Percentiles rank a stretch among this genome's conserved stretches.
phyloP scores from a whole-genome alignment of 2,888 invertebrate genomes.

The Erebia ligea region DNA sequence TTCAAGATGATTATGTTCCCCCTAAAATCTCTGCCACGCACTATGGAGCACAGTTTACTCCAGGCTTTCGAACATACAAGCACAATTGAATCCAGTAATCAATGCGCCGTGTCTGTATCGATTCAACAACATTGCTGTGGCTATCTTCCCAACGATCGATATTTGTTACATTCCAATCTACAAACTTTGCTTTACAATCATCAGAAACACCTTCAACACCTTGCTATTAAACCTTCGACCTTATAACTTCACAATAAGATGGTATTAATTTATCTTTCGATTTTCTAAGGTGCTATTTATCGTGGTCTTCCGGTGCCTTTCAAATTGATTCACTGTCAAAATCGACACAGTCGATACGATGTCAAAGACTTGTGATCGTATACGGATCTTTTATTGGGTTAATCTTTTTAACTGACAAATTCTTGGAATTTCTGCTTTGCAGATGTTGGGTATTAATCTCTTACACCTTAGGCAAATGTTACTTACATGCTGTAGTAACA shows the following conservation, averaged over 20 bases:
- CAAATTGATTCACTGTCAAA: slow-evolving; percentile 78
- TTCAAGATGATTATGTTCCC: slow-evolving; percentile 18
- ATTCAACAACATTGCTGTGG: slow-evolving; percentile 72
- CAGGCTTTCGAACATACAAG: slow-evolving; percentile 58
- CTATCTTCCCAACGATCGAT: slow-evolving; percentile 77
- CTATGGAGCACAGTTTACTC: slow-evolving; percentile 28
- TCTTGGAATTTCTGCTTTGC: slow-evolving; percentile 37
- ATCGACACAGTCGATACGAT: slow-evolving; percentile 70
- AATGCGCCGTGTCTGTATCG: slow-evolving; percentile 79
- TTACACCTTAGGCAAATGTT: background rate
- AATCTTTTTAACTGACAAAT: slow-evolving; percentile 58
- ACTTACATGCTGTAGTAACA: background rate
- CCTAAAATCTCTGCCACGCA: slow-evolving; percentile 26
- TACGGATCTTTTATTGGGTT: slow-evolving; percentile 63
- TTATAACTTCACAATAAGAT: slow-evolving; percentile 42
- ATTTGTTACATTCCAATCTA: slow-evolving; percentile 72
- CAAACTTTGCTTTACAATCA: slow-evolving; percentile 54
- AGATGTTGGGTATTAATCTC: slow-evolving; percentile 29
- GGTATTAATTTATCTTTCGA: background rate
- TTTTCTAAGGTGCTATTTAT: background rate
- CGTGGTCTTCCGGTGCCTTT: slow-evolving; percentile 51
- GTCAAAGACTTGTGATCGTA: slow-evolving; percentile 72
- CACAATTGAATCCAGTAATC: slow-evolving; percentile 79
- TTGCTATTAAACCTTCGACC: slow-evolving; percentile 46
- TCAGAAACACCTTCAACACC: slow-evolving; percentile 40